phyloP scores from a whole-genome alignment of 2,113 vertebrate species.

The Hyperoodon ampullatus region DNA sequence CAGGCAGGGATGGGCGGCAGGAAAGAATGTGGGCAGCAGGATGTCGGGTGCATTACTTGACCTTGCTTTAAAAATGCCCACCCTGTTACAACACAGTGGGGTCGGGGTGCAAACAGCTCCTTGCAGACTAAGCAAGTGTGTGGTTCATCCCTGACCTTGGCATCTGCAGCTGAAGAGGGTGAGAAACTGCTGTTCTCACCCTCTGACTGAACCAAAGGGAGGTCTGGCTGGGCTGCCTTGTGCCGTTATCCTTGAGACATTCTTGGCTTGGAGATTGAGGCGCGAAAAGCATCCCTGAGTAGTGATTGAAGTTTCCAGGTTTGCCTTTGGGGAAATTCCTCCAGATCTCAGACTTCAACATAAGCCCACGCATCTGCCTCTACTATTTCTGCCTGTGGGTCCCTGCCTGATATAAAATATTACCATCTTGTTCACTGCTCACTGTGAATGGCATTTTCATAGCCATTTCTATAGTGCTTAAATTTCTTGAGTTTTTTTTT shows the following conservation, averaged over 20 bases:
- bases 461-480: background rate
- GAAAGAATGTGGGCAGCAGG: background rate
- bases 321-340: slow-evolving; percentile 68
- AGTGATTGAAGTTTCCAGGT: background rate
- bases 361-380: slow-evolving; percentile 20
- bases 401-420: slow-evolving; percentile 42
- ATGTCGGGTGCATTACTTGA: background rate
- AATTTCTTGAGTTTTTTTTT: background rate
- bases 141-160: background rate
- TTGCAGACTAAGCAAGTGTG: background rate
- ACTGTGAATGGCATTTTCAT: slow-evolving; percentile 39
- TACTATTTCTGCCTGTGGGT: slow-evolving; percentile 66
- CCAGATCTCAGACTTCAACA: background rate
- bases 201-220: background rate
- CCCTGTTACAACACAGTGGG: background rate
- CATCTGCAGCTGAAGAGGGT: background rate
- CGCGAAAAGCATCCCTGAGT: background rate
- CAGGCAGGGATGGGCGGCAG: background rate
- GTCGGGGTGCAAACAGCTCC: background rate
- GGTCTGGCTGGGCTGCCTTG: background rate
- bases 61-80: background rate
- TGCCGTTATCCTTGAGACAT: background rate
- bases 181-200: background rate
- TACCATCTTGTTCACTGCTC: background rate
- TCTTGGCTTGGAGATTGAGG: background rate